phyloP scores from a whole-genome alignment of 2,113 vertebrate species.

The Cyanocitta stelleri region DNA sequence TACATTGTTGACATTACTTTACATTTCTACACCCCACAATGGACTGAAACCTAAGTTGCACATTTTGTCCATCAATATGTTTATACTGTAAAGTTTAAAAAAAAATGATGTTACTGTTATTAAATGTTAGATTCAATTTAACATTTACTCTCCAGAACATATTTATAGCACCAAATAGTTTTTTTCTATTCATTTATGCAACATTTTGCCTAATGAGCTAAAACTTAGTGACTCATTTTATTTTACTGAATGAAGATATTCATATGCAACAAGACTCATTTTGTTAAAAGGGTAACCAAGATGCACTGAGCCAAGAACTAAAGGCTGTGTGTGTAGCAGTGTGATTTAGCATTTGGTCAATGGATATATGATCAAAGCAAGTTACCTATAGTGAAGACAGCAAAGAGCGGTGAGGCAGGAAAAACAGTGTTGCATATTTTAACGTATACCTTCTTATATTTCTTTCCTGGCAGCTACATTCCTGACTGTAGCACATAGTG shows the following conservation, averaged over 20 bases:
- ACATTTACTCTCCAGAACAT: not conserved
- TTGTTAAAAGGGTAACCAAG: not conserved
- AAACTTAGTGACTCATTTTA: conserved; percentile 41
- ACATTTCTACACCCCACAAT: not conserved
- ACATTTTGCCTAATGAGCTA: conserved; percentile 42
- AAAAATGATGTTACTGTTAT: not conserved
- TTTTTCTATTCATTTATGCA: conserved; percentile 14
- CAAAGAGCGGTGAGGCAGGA: not conserved
- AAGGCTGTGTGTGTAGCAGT: not conserved
- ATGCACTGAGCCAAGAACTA: not conserved
- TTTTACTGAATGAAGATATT: conserved; percentile 5
- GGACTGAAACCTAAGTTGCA: not conserved
- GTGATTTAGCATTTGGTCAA: not conserved
- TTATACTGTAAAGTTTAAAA: not conserved
- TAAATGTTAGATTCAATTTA: conserved; percentile 5
- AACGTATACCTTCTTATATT: not conserved
- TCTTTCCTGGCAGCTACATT: not conserved
- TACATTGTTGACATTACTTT: not conserved
- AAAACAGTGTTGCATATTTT: not conserved
- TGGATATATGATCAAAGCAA: not conserved
- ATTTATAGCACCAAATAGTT: not conserved
- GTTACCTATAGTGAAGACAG: rapidly evolving
- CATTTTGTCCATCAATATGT: not conserved
- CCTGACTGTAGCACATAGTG: not conserved
- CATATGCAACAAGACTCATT: not conserved